Evolutionary conservation across 2,797 vertebrate genomes (phyloP).

Genomic region (Jordanella pulchra): DNA sequence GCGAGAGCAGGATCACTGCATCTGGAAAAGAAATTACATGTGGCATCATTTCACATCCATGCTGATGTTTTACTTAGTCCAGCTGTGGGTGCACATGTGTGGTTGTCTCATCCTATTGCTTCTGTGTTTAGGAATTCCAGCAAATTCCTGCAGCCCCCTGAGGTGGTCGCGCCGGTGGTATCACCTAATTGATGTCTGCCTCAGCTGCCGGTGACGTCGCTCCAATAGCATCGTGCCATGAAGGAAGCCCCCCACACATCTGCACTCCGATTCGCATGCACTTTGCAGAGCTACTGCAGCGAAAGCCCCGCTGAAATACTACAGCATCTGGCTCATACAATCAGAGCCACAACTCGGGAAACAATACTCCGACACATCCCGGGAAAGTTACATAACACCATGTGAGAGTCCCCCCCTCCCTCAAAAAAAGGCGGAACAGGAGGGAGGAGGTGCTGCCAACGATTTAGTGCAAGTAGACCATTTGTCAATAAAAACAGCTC

Average conservation of each 20-base stretch:
- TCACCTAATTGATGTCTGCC: constrained; percentile 64
- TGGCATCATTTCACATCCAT: neutral
- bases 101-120: constrained; percentile 3
- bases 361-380: constrained; percentile 21
- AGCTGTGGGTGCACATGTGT: constrained; percentile 1
- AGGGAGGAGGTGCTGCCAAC: neutral
- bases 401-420: constrained; percentile 6
- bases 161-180: constrained; percentile 44
- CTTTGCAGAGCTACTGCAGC: constrained; percentile 55
- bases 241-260: constrained; percentile 44
- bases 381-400: constrained; percentile 51
- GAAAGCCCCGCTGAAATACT: constrained; percentile 27
- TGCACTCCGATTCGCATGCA: constrained; percentile 56
- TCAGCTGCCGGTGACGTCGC: constrained; percentile 63
- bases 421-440: neutral
- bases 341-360: constrained; percentile 1
- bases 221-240: constrained; percentile 71
- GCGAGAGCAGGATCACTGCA: neutral
- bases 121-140: constrained; percentile 44
- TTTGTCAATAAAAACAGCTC: constrained; percentile 36
- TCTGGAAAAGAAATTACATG: neutral
- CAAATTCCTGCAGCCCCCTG: constrained; percentile 47
- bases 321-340: constrained; percentile 1
- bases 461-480: constrained; percentile 19
- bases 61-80: neutral